These are phyloP conservation scores for Zapornia atra DNA, from an alignment of 2,113 vertebrate genomes.

Conservation along the genomic window DNA sequence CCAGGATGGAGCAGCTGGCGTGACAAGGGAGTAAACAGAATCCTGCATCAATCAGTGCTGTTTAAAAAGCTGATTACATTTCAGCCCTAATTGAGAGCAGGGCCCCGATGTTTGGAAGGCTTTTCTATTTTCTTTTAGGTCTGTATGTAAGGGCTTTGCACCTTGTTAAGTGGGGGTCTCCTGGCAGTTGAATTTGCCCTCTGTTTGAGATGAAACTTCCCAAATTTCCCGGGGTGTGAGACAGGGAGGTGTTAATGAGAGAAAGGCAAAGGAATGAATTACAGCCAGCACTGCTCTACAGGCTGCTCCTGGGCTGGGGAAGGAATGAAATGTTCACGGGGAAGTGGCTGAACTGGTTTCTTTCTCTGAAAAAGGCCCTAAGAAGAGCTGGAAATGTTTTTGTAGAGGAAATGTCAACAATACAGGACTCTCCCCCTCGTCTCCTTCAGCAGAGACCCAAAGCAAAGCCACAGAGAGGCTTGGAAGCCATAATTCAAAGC, in stretches of 20 bases:
- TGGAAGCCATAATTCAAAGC: neutral
- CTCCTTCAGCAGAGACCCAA: conserved; percentile 20
- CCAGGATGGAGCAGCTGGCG: neutral
- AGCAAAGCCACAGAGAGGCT: neutral
- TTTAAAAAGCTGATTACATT: neutral
- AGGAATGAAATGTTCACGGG: neutral
- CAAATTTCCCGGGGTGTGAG: neutral
- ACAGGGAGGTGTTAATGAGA: conserved; percentile 45
- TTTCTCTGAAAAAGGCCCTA: conserved; percentile 35
- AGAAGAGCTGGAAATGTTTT: conserved; percentile 64
- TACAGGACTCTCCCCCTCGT: neutral
- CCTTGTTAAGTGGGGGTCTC: conserved; percentile 6
- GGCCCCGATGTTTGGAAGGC: conserved; percentile 8
- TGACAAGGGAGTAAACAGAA: neutral
- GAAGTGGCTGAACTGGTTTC: conserved; percentile 62
- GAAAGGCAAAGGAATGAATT: neutral
- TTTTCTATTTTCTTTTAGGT: neutral
- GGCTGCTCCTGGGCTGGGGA: neutral
- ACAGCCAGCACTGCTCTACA: neutral
- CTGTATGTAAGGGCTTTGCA: neutral
- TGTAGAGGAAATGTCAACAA: conserved; percentile 63
- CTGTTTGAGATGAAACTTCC: neutral
- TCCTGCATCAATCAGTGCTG: neutral
- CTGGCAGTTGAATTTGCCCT: neutral
- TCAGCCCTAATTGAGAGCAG: conserved; percentile 7